Percentiles rank a stretch among this genome's conserved stretches.
phyloP scores from a whole-genome alignment of 2,797 vertebrate genomes.

The Oryzias sinensis region DNA sequence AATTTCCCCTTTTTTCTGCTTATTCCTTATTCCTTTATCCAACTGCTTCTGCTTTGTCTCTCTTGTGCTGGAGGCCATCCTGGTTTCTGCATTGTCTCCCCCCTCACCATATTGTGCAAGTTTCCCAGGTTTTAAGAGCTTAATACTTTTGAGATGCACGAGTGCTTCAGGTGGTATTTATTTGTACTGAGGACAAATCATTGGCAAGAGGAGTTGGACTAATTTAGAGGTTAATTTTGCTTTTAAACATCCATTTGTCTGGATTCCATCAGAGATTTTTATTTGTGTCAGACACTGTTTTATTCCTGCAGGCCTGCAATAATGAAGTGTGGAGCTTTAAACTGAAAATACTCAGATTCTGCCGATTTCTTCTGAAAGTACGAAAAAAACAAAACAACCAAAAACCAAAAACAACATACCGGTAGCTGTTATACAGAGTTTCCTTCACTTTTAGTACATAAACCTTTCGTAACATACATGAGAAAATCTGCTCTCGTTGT shows the following conservation, averaged over 20 bases:
- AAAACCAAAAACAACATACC: too few relatives aligned
- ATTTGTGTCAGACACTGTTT: neutral
- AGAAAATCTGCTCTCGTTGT: too few relatives aligned
- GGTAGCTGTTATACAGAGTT: neutral
- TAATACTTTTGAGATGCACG: conserved; percentile 16
- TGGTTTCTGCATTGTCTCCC: conserved; percentile 37
- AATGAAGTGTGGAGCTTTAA: neutral
- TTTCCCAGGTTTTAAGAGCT: conserved; percentile 39
- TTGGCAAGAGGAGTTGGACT: conserved; percentile 19
- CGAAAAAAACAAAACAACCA: neutral
- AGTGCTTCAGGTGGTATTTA: conserved; percentile 20
- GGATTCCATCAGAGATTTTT: conserved; percentile 18
- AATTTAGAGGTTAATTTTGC: conserved; percentile 32
- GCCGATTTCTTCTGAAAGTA: neutral
- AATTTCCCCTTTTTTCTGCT: conserved; percentile 1
- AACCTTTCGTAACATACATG: neutral
- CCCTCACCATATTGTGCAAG: conserved; percentile 16
- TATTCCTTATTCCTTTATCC: neutral
- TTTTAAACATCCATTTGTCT: conserved; percentile 16
- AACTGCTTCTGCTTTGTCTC: neutral
- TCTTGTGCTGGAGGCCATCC: conserved; percentile 20
- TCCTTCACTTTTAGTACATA: neutral
- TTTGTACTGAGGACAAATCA: conserved; percentile 15
- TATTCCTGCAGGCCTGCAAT: neutral
- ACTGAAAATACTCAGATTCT: conserved; percentile 5